Base-by-base conservation (phyloP, 2,888 invertebrate species). In the Patella ulyssiponensis region DNA sequence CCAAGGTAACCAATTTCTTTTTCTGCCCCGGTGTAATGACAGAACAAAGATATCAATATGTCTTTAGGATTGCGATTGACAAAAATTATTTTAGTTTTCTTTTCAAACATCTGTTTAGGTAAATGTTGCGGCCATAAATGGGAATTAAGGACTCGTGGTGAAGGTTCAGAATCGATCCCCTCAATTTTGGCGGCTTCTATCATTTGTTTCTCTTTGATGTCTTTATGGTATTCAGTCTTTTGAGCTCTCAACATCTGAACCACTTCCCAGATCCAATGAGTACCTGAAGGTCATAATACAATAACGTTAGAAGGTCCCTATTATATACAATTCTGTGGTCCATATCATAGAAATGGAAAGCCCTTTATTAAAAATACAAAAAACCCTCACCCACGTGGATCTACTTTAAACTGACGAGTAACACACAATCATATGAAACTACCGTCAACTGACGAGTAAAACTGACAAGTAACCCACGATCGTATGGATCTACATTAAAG, bases 181-280 rank as follows among this genome's bases (percentile, higher is more conserved):
- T 80, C 79, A 2, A 52, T 56, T n/a, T 74, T 23, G 4, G 71
- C 17, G 14, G 77, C 76, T 69, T 82, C 83, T 12, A 81, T 20
- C 78, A 80, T 79, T 9, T 33, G 33, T 0, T 51, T 69, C 23
- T 76, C 74, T 20, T 80, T 83, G 23, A 64, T 27, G 0, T 56
- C 58, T 44, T 72, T 74, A 4, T 78, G 75, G 20, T 75, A 69
- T 15, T 78, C 73, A 0, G 78, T 71, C 7, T 33, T 74, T 2
- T 76, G 74, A 2, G 64, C n/a, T 23, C 73, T 53, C 52, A 83
- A 69, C 81, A 83, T 81, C 53, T 70, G 58, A 14, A 77, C 44
- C 2, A 83, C 73, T 52, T 83, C 81, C 79, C 80, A 83, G 9
- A 79, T 12, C 83, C 83, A 83, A 69, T 82, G 81, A 17, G 81